Evolutionary conservation across 2,888 invertebrate genomes (phyloP), one percentile per base, ranked within the genome.

Genomic region (Bugulina stolonifera): DNA sequence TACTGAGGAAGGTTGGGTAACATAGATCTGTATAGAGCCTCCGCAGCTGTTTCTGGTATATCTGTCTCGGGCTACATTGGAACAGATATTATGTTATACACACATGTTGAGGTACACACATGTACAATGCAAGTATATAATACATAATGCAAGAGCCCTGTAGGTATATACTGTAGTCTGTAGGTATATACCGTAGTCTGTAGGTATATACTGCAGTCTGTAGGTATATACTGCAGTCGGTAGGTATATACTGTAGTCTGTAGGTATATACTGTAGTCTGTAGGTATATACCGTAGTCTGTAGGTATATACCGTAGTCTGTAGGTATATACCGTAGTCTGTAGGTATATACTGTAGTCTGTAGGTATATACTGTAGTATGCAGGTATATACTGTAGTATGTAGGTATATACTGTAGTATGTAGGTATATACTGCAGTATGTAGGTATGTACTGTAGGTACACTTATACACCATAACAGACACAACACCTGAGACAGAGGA

Each of bases 1-100:
- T 97, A 96, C 81, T 98, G 97, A 14, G 97, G 95, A 79, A 99
- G 87, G 86, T 93, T 94, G 0, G 97, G 95, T 76, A 97, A 86
- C 88, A 98, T 93, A n/a, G 93, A 93, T 77, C 91, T 91, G 84
- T 97, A 98, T 71, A 98, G 87, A 73, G 91, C 87, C 88, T 98
- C 98, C 1, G 91, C 89, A 74, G 94, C 91, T 27, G 91, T 93
- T 81, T 90, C 88, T 75, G 90, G 89, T 34, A 93, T 89, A 71
- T 91, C 91, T 29, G 73, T 77, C 74, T 83, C 82, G 3, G 79
- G 79, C 80, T 81, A 43, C 43, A 43, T n/a, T n/a, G n/a, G n/a
- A n/a, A n/a, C n/a, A 43, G 18, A 43, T 43, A 43, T 43, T 43
- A 43, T 5, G 18, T 18, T 43, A 43, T 18, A 43, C 43, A 43